A percentile compares a stretch with the other conserved stretches of the same genome.
These are phyloP conservation scores for Drosophila malerkotliana DNA, from an alignment of 1,140 invertebrate species.

Conservation along the genomic window DNA sequence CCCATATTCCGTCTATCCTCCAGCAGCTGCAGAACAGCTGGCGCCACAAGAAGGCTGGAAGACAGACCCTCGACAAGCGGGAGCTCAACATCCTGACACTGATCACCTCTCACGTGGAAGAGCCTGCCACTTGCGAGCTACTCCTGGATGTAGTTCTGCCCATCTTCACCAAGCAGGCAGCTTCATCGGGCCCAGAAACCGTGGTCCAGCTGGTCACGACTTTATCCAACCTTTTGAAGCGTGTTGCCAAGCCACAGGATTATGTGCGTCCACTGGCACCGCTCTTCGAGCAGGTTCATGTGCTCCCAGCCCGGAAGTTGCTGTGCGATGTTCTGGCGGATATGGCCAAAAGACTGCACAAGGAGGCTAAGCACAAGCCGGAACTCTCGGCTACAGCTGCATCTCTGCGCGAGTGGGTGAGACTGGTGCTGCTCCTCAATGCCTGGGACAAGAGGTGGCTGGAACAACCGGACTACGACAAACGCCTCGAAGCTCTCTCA, in stretches of 20 bases:
- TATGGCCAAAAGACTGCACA: constrained; percentile 84
- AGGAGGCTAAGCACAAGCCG: constrained; percentile 39
- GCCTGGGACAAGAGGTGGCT: constrained; percentile 93
- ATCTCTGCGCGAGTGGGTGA: constrained; percentile 82
- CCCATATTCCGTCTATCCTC: constrained; percentile 90
- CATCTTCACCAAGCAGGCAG: constrained; percentile 87
- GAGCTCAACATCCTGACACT: constrained; percentile 92
- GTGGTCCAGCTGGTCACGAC: constrained; percentile 88
- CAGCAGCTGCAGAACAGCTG: constrained; percentile 88
- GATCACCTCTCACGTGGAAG: constrained; percentile 89
- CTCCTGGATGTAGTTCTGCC: constrained; percentile 90
- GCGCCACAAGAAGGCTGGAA: constrained; percentile 77
- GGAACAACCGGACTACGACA: constrained; percentile 96
- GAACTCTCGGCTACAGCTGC: constrained; percentile 3
- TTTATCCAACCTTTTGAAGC: constrained; percentile 89
- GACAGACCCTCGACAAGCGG: constrained; percentile 85
- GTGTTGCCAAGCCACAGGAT: constrained; percentile 87
- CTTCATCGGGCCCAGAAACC: constrained; percentile 85
- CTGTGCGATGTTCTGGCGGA: constrained; percentile 86
- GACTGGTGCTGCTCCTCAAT: constrained; percentile 90
- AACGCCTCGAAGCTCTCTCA: constrained; percentile 90
- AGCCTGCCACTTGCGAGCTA: constrained; percentile 87
- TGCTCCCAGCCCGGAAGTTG: constrained; percentile 87
- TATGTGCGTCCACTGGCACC: constrained; percentile 89
- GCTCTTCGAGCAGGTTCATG: constrained; percentile 87